phyloP scores from a whole-genome alignment of 1,140 invertebrate genomes.

The Drosophila ercepeae region DNA sequence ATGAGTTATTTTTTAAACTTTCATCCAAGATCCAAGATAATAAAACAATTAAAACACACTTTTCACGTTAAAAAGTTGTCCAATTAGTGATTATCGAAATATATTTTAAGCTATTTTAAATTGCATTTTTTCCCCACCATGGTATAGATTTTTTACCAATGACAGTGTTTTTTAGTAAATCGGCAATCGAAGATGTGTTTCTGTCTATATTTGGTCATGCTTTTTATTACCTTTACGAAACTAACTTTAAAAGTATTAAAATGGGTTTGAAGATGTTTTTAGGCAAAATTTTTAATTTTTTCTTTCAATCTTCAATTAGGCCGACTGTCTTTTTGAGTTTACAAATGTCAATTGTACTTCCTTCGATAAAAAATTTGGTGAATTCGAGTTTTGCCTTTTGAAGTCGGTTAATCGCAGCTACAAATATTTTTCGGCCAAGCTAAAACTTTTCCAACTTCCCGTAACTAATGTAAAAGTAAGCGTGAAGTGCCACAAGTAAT shows the following conservation, averaged over 20 bases:
- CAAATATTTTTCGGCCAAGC: not conserved
- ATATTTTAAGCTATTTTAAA: constrained; percentile 1
- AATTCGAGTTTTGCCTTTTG: not conserved
- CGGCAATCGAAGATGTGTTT: no score
- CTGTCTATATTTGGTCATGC: not conserved
- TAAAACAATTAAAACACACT: not conserved
- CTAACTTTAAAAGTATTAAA: not conserved
- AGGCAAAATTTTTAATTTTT: no score
- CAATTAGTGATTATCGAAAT: no score
- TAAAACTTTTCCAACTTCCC: not conserved
- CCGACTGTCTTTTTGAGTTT: not conserved
- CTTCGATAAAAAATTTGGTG: not conserved
- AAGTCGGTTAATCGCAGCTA: not conserved
- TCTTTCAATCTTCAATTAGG: no score
- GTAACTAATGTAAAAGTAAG: not conserved
- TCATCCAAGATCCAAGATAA: no score
- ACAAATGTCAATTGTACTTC: not conserved
- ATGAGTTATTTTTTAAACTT: no score
- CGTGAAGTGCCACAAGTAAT: no score
- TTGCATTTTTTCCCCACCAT: no score
- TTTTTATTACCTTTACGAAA: not conserved
- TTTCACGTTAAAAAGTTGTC: no score
- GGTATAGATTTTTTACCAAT: no score
- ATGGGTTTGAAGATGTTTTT: no score
- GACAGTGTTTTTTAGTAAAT: no score